Evolutionary conservation across 1,140 invertebrate species (phyloP).

Genomic region (Pteromalus puparum): DNA sequence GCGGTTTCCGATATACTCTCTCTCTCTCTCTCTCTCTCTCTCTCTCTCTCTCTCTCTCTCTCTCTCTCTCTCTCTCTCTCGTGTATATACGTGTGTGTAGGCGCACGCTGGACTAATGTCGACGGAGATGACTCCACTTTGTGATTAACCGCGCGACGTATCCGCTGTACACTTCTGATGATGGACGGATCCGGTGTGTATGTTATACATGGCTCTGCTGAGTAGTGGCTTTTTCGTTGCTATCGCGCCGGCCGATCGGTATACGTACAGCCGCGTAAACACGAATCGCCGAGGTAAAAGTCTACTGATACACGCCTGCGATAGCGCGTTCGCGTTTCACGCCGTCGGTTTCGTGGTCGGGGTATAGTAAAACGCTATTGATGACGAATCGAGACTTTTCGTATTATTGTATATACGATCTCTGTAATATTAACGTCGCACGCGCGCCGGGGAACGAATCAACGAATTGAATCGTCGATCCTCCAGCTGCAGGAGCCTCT

Average conservation of each 20-base stretch:
- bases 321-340: neutral
- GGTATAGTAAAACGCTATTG: neutral
- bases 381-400: no score
- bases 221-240: neutral
- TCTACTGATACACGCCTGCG: neutral
- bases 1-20: constrained; percentile 1
- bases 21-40: neutral
- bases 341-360: neutral
- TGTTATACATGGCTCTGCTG: no score
- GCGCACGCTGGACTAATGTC: no score
- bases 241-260: neutral
- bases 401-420: no score
- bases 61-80: neutral
- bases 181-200: neutral
- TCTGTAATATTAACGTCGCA: no score
- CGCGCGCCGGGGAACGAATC: no score
- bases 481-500: no score
- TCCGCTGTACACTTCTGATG: no score
- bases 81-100: no score
- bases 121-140: no score
- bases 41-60: neutral
- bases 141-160: no score
- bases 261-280: neutral
- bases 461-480: no score
- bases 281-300: neutral